Evolutionary conservation across 2,797 vertebrate genomes (phyloP).

Genomic region (Morus bassanus): DNA sequence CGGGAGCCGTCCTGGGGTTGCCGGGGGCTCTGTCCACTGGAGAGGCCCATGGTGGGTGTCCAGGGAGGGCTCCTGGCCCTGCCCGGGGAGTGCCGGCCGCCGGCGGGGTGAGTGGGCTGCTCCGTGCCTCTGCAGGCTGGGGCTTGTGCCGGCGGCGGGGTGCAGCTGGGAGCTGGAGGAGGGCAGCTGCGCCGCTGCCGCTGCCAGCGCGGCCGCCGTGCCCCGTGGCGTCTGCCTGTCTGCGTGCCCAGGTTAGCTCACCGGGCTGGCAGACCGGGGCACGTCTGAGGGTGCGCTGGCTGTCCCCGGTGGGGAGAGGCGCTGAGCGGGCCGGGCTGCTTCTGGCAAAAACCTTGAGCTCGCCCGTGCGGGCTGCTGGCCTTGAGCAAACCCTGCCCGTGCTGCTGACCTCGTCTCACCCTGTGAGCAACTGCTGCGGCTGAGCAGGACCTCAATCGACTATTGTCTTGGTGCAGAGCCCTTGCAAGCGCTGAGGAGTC

Average conservation of each 20-base stretch:
- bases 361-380: background rate
- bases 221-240: slow-evolving; percentile 32
- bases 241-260: background rate
- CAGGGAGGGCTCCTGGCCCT: background rate
- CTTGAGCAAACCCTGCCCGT: background rate
- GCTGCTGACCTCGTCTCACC: slow-evolving; percentile 53
- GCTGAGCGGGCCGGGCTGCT: background rate
- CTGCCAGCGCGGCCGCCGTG: background rate
- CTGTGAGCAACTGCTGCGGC: background rate
- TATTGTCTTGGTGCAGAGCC: slow-evolving; percentile 46
- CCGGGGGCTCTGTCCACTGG: accelerated
- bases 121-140: background rate
- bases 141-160: background rate
- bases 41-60: accelerated
- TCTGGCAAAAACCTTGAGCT: background rate
- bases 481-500: background rate
- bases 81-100: background rate
- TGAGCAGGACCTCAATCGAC: slow-evolving; percentile 27
- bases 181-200: background rate
- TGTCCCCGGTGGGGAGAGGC: background rate
- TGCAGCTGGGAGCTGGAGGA: background rate
- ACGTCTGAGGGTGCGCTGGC: background rate
- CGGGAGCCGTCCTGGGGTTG: accelerated
- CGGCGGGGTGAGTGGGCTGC: background rate
- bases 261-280: background rate